A percentile compares a stretch with the other conserved stretches of the same genome.
Conservation (phyloP, 2,888 invertebrate species). For the Drosophila atroscutellata region DNA sequence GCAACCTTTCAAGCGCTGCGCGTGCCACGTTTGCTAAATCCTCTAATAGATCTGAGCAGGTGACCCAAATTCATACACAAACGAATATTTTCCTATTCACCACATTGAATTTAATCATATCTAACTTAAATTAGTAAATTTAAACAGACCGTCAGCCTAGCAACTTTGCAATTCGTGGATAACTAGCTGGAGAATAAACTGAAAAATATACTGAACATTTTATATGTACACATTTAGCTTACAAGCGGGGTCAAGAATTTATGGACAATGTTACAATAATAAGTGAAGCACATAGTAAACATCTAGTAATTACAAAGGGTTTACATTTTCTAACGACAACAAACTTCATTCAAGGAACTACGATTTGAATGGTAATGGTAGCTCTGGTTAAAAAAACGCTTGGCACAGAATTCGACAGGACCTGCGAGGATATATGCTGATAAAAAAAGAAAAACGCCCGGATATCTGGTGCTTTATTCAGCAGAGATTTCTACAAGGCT, state of each 20-base stretch:
- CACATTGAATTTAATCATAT: not conserved
- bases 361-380: not conserved
- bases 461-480: not conserved
- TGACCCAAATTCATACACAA: not conserved
- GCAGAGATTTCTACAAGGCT: not conserved
- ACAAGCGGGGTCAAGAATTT: too few relatives aligned
- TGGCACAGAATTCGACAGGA: not conserved
- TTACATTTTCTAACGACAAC: not conserved
- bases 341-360: not conserved
- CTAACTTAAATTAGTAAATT: not conserved
- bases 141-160: not conserved
- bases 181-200: not conserved
- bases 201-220: not conserved
- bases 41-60: conserved; percentile 7
- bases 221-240: too few relatives aligned
- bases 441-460: not conserved
- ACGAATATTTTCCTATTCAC: not conserved
- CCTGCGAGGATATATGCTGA: too few relatives aligned
- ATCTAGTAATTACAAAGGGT: too few relatives aligned
- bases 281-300: not conserved
- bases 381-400: not conserved
- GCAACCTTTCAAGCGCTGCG: not conserved
- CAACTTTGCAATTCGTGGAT: not conserved
- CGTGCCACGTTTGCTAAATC: conserved; percentile 1
- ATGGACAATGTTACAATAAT: not conserved